Percentiles rank a stretch among this genome's conserved stretches.
Evolutionary conservation across 2,113 vertebrate genomes (phyloP).

Genomic region (Papio anubis): DNA sequence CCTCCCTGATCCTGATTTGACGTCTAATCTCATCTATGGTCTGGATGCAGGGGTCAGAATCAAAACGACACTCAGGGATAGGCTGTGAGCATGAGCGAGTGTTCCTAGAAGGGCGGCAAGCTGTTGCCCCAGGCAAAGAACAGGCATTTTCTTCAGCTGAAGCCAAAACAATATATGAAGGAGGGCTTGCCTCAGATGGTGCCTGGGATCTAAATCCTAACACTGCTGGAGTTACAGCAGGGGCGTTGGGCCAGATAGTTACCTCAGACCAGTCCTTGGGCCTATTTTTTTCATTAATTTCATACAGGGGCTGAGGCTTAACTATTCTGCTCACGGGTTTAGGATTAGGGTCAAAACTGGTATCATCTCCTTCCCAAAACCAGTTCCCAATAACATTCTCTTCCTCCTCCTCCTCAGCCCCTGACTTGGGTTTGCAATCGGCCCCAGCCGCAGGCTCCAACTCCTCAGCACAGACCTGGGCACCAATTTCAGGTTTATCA

Average conservation of each 20-base stretch:
- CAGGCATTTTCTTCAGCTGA: constrained; percentile 37
- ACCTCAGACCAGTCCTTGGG: constrained; percentile 76
- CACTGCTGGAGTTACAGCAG: constrained; percentile 67
- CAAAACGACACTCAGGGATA: constrained; percentile 63
- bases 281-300: constrained; percentile 74
- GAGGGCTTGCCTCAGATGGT: constrained; percentile 27
- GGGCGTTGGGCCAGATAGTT: constrained; percentile 71
- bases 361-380: constrained; percentile 78
- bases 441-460: neutral
- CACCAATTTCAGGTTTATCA: neutral
- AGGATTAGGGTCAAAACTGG: constrained; percentile 73
- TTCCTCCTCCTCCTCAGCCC: constrained; percentile 65
- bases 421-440: constrained; percentile 26
- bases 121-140: neutral
- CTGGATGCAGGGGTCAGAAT: constrained; percentile 63
- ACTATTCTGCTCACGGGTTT: constrained; percentile 68
- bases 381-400: constrained; percentile 74
- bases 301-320: constrained; percentile 64
- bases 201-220: constrained; percentile 62
- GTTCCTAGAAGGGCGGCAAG: neutral
- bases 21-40: constrained; percentile 74
- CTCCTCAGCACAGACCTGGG: neutral
- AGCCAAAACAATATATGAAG: constrained; percentile 64
- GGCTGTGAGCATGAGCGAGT: neutral
- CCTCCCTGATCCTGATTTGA: constrained; percentile 71